phyloP scores from a whole-genome alignment of 1,140 invertebrate genomes.

The Bombus cullumanus region DNA sequence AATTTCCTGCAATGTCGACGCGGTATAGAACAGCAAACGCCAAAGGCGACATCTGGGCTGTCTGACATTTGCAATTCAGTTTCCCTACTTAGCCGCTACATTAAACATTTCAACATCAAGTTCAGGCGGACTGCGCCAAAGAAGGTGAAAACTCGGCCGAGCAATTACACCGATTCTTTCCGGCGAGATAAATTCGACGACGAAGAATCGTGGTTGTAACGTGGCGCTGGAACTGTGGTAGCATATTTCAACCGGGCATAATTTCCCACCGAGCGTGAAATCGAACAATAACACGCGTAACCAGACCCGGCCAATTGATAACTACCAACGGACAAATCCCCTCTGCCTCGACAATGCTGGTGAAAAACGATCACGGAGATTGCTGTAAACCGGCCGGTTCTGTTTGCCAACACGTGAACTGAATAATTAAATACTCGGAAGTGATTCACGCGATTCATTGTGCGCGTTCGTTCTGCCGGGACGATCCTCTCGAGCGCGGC shows the following conservation, averaged over 20 bases:
- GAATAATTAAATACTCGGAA: conserved; percentile 70
- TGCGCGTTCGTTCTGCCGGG: conserved; percentile 47
- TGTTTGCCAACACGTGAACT: conserved; percentile 50
- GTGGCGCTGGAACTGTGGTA: not conserved
- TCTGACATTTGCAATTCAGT: not conserved
- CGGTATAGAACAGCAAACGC: not conserved
- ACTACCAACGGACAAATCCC: conserved; percentile 17
- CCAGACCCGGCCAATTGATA: conserved; percentile 29
- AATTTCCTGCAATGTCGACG: not conserved
- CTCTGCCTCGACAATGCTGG: not conserved
- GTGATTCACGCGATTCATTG: conserved; percentile 61
- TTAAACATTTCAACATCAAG: not conserved
- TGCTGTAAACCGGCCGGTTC: conserved; percentile 33
- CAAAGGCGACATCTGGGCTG: not conserved
- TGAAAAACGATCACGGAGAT: conserved; percentile 51
- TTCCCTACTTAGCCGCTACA: not conserved
- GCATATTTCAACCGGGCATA: conserved; percentile 16
- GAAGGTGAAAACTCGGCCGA: not conserved
- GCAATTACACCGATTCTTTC: not conserved
- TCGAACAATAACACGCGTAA: conserved; percentile 35
- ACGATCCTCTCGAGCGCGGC: conserved; percentile 52
- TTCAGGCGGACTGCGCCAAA: not conserved
- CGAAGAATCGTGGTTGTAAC: not conserved
- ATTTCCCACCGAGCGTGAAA: conserved; percentile 32
- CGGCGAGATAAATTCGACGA: not conserved